Conservation (phyloP, 2,113 vertebrate species). For the Neogobius melanostomus region DNA sequence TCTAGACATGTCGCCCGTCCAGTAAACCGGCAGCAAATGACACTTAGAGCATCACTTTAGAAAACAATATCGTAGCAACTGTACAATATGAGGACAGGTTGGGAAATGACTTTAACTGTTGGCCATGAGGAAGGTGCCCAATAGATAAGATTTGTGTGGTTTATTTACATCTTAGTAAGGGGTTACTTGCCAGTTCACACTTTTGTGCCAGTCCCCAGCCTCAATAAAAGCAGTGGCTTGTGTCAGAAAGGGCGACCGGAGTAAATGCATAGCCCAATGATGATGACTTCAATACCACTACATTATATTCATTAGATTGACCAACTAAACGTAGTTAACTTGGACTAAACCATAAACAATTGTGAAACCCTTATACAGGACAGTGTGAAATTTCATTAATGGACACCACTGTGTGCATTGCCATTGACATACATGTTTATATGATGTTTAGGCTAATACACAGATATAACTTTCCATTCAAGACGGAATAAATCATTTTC, state of each 20-base stretch:
- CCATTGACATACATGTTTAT: not conserved
- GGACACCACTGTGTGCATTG: not conserved
- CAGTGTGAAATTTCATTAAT: not conserved
- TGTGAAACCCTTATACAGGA: too few relatives aligned
- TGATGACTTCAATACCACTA: not conserved
- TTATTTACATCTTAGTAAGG: not conserved
- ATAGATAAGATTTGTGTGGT: not conserved
- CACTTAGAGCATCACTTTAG: constrained; percentile 18
- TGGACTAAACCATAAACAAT: not conserved
- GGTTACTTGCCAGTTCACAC: too few relatives aligned
- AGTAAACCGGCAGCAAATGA: constrained; percentile 13
- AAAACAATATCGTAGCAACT: not conserved
- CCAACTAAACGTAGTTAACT: not conserved
- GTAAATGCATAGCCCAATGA: not conserved
- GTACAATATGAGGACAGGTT: not conserved
- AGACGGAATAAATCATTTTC: not conserved
- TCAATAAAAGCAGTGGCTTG: too few relatives aligned
- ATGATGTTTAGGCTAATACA: not conserved
- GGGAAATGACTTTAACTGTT: not conserved
- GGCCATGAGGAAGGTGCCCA: too few relatives aligned
- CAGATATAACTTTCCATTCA: not conserved
- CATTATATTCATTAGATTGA: not conserved
- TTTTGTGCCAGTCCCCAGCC: not conserved
- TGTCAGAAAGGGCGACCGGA: not conserved
- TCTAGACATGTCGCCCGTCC: constrained; percentile 30